These are phyloP conservation scores for Ecdyonurus torrentis DNA, from an alignment of 2,888 invertebrate genomes.

Conservation along the genomic window DNA sequence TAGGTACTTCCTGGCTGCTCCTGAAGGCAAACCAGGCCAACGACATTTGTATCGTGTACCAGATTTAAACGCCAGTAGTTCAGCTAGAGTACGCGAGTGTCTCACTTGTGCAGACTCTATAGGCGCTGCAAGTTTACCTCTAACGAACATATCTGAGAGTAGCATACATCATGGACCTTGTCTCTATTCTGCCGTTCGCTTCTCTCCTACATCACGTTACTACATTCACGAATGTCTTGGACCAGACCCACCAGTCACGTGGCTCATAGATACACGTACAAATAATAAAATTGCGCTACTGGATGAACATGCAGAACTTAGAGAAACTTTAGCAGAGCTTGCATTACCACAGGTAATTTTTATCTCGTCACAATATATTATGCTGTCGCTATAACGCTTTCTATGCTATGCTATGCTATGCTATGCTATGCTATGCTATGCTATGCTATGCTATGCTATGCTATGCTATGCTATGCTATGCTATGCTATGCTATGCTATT, in stretches of 20 bases:
- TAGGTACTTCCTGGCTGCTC: conserved; percentile 70
- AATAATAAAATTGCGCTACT: conserved; percentile 36
- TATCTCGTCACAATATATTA: too few relatives aligned
- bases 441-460: neutral
- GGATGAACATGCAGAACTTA: conserved; percentile 48
- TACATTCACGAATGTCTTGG: conserved; percentile 64
- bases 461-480: neutral
- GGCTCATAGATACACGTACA: conserved; percentile 15
- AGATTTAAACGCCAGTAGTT: conserved; percentile 25
- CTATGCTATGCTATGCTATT: neutral
- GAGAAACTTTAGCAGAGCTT: conserved; percentile 42
- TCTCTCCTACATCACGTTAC: conserved; percentile 27
- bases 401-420: neutral
- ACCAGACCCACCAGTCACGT: conserved; percentile 27
- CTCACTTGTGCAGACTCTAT: conserved; percentile 34
- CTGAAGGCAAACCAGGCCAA: conserved; percentile 57
- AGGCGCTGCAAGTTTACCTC: conserved; percentile 8
- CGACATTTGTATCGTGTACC: conserved; percentile 64
- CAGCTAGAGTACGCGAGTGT: conserved; percentile 32
- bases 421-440: neutral
- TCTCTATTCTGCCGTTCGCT: conserved; percentile 17
- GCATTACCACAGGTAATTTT: conserved; percentile 51
- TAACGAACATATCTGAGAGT: conserved; percentile 4
- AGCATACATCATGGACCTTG: conserved; percentile 13
- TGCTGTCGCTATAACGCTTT: too few relatives aligned